A percentile compares a stretch with the other conserved stretches of the same genome.
phyloP scores from a whole-genome alignment of 1,140 invertebrate species.

The Cydia splendana region DNA sequence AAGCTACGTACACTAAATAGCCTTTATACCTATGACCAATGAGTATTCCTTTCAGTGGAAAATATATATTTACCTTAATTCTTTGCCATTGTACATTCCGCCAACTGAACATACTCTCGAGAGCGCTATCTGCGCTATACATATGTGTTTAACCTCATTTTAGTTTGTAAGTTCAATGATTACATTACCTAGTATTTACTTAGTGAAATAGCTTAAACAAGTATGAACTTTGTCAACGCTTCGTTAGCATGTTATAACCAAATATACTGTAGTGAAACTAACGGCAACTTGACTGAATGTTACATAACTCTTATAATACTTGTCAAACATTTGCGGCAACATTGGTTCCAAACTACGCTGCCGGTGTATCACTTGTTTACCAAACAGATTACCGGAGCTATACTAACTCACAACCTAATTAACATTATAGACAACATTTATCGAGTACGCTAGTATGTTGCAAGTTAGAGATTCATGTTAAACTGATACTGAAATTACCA shows the following conservation, averaged over 20 bases:
- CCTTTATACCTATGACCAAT: too few relatives aligned
- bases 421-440: slow-evolving; percentile 32
- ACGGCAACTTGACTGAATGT: not conserved
- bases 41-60: too few relatives aligned
- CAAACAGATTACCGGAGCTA: slow-evolving; percentile 25
- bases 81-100: too few relatives aligned
- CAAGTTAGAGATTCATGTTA: not conserved
- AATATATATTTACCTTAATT: too few relatives aligned
- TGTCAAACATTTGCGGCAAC: not conserved
- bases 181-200: too few relatives aligned
- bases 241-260: not conserved
- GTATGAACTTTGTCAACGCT: not conserved
- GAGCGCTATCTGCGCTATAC: too few relatives aligned
- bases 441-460: slow-evolving; percentile 3
- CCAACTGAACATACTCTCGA: too few relatives aligned
- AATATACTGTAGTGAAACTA: not conserved
- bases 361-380: slow-evolving; percentile 19
- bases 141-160: too few relatives aligned
- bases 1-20: too few relatives aligned
- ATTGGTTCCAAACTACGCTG: slow-evolving; percentile 5
- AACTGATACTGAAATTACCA: slow-evolving; percentile 9
- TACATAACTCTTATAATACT: not conserved
- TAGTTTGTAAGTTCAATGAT: too few relatives aligned
- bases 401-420: slow-evolving; percentile 20
- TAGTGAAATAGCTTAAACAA: too few relatives aligned